Evolutionary conservation across 2,888 invertebrate species (phyloP), one percentile per base, ranked within the genome.

Genomic region (Tricholauxania praeusta): DNA sequence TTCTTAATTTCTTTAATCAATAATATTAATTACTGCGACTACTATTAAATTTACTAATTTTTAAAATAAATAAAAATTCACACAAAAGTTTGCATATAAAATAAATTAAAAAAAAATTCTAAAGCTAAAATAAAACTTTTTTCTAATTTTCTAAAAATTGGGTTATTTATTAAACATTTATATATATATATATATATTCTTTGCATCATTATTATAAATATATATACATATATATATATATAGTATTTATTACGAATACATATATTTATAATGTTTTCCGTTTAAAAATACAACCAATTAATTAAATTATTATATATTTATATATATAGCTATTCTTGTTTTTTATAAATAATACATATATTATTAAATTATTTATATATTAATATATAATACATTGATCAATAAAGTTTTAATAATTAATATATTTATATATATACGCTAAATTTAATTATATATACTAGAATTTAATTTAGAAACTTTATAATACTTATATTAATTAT

Each of bases 1-100:
- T 88, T 90, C 89, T 89, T 90, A 87, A 89, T 89, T 89, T 88
- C 88, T 88, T 90, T 89, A 89, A 90, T 89, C 82, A 87, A 88
- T 89, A 90, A 90, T 85, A 87, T 83, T 88, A 89, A 88, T 88
- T 89, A 89, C 86, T 88, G 85, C 81, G 79, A 82, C 77, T 81
- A 80, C 78, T 81, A 80, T 52, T 5, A 52, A 79, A 77, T 80
- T 82, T 81, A 80, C 82, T 86, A 79, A 88, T 85, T 78, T 80
- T 88, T 88, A 77, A 89, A 89, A 87, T 88, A 86, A 86, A 78
- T 83, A 83, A 79, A 74, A 72, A 79, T 81, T 81, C 79, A 85
- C 67, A 88, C 87, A 87, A 88, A 89, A 89, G 89, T 88, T 89
- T 88, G 88, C 88, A 89, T 89, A 86, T 89, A 89, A 89, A 89